phyloP scores from a whole-genome alignment of 2,888 invertebrate species.

The Scaptomyza parva region DNA sequence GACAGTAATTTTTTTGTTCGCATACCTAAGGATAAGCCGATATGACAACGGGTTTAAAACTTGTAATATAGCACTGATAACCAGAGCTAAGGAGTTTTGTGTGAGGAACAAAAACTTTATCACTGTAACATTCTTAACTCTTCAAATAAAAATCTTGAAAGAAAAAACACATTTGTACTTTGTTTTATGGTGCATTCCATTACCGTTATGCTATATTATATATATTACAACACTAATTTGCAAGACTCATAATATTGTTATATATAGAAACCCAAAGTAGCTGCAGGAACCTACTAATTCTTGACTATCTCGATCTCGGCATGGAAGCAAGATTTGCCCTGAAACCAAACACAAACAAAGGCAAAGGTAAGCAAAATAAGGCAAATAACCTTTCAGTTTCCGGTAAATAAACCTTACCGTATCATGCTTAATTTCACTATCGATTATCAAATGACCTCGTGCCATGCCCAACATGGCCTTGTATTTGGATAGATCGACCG shows the following conservation, averaged over 20 bases:
- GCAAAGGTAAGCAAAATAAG: neutral
- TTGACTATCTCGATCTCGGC: slow-evolving; percentile 82
- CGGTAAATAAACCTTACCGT: slow-evolving; percentile 77
- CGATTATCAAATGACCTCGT: slow-evolving; percentile 83
- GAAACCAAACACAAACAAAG: slow-evolving; percentile 9
- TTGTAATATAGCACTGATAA: no score
- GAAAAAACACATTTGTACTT: neutral
- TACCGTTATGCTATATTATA: slow-evolving; percentile 60
- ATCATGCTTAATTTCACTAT: slow-evolving; percentile 84
- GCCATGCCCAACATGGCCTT: slow-evolving; percentile 85
- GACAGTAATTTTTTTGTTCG: no score
- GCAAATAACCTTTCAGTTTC: neutral
- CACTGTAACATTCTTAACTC: no score
- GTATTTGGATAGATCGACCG: slow-evolving; percentile 84
- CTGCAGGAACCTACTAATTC: slow-evolving; percentile 58
- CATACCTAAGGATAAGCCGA: no score
- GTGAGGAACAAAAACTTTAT: no score
- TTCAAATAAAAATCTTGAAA: neutral
- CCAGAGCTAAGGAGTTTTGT: no score
- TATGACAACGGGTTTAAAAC: no score
- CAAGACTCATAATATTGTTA: slow-evolving; percentile 69
- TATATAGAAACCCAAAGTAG: slow-evolving; percentile 15
- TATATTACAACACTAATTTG: slow-evolving; percentile 36
- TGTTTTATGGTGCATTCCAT: slow-evolving; percentile 47
- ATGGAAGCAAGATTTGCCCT: slow-evolving; percentile 84